phyloP scores from a whole-genome alignment of 2,888 invertebrate species.

The Reticulitermes lucifugus region DNA sequence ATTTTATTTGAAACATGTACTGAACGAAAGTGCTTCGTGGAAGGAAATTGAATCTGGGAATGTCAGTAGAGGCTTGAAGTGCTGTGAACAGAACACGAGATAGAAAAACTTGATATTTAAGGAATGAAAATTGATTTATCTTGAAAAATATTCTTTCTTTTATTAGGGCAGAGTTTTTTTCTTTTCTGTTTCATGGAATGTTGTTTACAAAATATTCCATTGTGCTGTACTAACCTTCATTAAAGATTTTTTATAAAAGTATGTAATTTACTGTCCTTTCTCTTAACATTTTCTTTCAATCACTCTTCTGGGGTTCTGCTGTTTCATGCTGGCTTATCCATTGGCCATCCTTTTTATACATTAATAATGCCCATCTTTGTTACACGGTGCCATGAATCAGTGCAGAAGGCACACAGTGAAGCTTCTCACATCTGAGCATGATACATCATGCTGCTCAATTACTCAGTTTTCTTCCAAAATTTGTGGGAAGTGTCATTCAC shows the following conservation, averaged over 20 bases:
- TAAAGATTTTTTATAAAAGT: neutral
- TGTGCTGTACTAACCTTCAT: constrained; percentile 4
- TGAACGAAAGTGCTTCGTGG: neutral
- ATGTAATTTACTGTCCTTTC: no score
- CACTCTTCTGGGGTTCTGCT: no score
- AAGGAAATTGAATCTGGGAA: neutral
- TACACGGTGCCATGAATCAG: no score
- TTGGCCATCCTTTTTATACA: no score
- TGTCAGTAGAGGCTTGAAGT: neutral
- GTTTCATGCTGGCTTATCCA: no score
- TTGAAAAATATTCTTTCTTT: neutral
- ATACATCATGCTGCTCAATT: no score
- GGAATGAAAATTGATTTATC: neutral
- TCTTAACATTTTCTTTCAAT: no score
- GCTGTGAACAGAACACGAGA: neutral
- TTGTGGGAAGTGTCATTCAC: no score
- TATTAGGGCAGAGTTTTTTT: neutral
- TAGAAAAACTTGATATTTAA: neutral
- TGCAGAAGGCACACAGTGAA: no score
- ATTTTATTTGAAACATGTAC: neutral
- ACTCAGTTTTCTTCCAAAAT: no score
- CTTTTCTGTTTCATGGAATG: neutral
- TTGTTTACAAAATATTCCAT: neutral
- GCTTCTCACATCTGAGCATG: no score
- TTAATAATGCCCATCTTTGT: no score